These are phyloP conservation scores for Rhabdomys dilectus DNA, from an alignment of 2,113 vertebrate species.

Conservation along the genomic window DNA sequence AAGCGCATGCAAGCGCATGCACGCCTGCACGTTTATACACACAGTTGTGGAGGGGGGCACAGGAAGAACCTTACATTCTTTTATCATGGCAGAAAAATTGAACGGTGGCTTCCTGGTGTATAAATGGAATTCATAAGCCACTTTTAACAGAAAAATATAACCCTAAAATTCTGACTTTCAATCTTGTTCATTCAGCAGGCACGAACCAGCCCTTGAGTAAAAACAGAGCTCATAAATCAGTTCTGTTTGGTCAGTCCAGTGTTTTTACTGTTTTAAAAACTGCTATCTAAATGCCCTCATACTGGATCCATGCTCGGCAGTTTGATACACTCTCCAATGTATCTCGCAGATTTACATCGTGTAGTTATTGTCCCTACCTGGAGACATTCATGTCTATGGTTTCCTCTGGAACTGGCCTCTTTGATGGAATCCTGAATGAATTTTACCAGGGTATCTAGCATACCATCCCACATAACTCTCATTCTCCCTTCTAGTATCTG, in stretches of 20 bases:
- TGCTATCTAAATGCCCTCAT: not conserved
- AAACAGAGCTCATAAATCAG: not conserved
- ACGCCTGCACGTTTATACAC: not conserved
- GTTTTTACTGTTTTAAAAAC: not conserved
- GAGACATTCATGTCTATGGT: not conserved
- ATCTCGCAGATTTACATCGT: not conserved
- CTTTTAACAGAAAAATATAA: conserved; percentile 35
- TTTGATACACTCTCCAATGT: not conserved
- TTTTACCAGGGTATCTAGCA: not conserved
- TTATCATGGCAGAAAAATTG: conserved; percentile 7
- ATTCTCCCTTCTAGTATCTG: not conserved
- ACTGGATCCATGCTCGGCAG: not conserved
- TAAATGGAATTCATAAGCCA: conserved; percentile 14
- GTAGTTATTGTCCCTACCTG: not conserved
- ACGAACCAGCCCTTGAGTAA: not conserved
- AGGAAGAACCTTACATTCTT: not conserved
- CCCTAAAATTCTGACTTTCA: not conserved
- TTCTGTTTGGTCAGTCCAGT: conserved; percentile 10
- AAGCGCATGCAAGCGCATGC: accelerated
- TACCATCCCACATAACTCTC: not conserved
- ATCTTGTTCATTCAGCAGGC: not conserved
- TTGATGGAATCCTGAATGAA: not conserved
- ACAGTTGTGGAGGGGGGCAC: not conserved
- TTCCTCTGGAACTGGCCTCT: not conserved
- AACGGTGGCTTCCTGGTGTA: not conserved